Conservation (phyloP, 2,113 vertebrate genomes). For the Pachypanchax playfairii region DNA sequence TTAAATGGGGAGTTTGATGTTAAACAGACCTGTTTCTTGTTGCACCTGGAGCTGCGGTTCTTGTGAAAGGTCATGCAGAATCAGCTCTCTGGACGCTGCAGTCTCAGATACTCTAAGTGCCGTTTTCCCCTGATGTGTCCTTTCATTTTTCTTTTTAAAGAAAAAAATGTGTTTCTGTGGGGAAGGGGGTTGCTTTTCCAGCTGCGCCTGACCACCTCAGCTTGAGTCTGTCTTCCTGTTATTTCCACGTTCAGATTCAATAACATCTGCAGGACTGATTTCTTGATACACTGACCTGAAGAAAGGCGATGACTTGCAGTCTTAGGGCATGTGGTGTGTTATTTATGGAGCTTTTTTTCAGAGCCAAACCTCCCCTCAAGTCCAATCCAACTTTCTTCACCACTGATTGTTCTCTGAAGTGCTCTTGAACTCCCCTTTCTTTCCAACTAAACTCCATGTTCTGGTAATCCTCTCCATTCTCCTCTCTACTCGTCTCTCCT, state of each 20-base stretch:
- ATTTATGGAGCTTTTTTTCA: constrained; percentile 57
- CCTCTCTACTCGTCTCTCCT: constrained; percentile 31
- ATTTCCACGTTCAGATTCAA: constrained; percentile 62
- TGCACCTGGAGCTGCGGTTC: constrained; percentile 52
- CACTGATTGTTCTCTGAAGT: constrained; percentile 13
- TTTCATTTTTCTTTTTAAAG: constrained; percentile 44
- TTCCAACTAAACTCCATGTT: constrained; percentile 32
- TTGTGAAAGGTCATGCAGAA: constrained; percentile 31
- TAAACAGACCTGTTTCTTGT: constrained; percentile 33
- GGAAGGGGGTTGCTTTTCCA: constrained; percentile 79
- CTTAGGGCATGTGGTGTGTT: constrained; percentile 47
- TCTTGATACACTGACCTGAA: constrained; percentile 35
- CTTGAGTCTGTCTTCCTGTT: constrained; percentile 31
- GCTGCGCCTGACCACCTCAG: constrained; percentile 72
- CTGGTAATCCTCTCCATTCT: constrained; percentile 47
- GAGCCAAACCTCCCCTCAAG: constrained; percentile 19
- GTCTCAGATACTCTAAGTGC: constrained; percentile 32
- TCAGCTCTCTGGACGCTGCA: constrained; percentile 44
- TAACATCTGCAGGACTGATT: constrained; percentile 55
- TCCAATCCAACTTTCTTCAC: constrained; percentile 3
- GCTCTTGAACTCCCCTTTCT: constrained; percentile 31
- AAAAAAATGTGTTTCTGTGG: too few relatives aligned
- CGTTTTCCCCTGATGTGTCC: constrained; percentile 39
- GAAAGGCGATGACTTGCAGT: constrained; percentile 32
- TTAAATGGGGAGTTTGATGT: constrained; percentile 22